Evolutionary conservation across 1,140 invertebrate genomes (phyloP).

Genomic region (Dufourea novaeangliae): DNA sequence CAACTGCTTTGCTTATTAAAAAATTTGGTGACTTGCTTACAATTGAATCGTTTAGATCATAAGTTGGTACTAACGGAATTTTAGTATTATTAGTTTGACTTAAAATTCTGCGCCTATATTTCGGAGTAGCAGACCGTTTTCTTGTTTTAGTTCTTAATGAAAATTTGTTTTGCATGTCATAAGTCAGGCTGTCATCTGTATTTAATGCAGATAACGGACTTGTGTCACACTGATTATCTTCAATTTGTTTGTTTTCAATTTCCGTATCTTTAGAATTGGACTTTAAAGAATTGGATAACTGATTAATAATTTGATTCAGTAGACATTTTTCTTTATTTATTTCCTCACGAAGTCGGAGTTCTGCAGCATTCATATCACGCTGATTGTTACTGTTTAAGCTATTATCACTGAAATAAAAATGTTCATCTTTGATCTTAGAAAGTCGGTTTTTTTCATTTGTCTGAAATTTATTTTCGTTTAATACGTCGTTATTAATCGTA

Average conservation of each 20-base stretch:
- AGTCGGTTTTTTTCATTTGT: background rate
- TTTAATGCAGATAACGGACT: constrained; percentile 9
- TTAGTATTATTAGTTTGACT: constrained; percentile 38
- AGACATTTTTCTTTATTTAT: constrained; percentile 60
- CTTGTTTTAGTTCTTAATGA: constrained; percentile 8
- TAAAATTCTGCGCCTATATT: constrained; percentile 11
- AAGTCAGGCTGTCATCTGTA: background rate
- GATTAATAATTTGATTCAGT: constrained; percentile 68
- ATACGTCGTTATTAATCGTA: background rate
- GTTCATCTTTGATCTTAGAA: background rate
- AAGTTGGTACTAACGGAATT: constrained; percentile 8
- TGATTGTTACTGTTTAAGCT: constrained; percentile 11
- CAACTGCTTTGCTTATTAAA: background rate
- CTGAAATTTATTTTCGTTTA: constrained; percentile 25
- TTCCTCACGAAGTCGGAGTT: constrained; percentile 41
- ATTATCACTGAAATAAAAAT: background rate
- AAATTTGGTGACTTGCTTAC: constrained; percentile 56
- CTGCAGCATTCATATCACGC: constrained; percentile 12
- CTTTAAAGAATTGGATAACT: constrained; percentile 65
- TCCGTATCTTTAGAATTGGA: constrained; percentile 11
- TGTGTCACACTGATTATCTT: background rate
- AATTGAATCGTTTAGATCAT: constrained; percentile 38
- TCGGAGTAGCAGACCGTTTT: constrained; percentile 2
- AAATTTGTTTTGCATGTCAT: constrained; percentile 1
- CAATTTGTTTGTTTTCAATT: background rate